Evolutionary conservation across 2,113 vertebrate genomes (phyloP), one percentile per base, ranked within the genome.

Genomic region (Pluvialis apricaria): DNA sequence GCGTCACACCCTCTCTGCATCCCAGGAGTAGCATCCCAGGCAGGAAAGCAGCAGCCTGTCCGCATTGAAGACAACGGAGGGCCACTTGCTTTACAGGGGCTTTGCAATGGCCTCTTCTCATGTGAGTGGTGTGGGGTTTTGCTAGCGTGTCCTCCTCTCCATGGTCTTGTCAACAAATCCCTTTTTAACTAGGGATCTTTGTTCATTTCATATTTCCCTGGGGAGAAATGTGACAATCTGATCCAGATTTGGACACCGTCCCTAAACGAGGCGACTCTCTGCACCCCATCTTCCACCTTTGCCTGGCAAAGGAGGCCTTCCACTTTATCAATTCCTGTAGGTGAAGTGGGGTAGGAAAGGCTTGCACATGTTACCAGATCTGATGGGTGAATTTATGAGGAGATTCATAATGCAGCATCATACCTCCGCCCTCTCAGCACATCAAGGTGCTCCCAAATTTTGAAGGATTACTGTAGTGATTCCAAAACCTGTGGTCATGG

Each of bases 11-110:
- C 75, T 11, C 19, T 11, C 38, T 24, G 44, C 38, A 24, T 28
- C 11, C 28, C 4, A 26, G 85, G 49, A 84, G 54, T 31, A n/a
- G 57, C 78, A 25, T 52, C 71, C 25, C 9, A 44, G 65, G 69
- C 52, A 75, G 51, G 57, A 55, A 73, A 42, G 73, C 71, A n/a
- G 32, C 45, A 42, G 62, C 54, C 60, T 32, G 32, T 6, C 45
- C 0, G 6, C 28, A 38, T 1, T 36, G 45, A 45, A 11, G 38
- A 5, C 19, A 9, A 3, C 3, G 7, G 2, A 24, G 75, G 62
- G 38, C 58, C 22, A 18, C 44, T 73, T 54, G 76, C 71, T 47
- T 72, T 8, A 69, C 10, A 18, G 51, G 25, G 5, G 22, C 29
- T 54, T 29, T 51, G 61, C 32, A 15, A 12, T 11, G 21, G 25